Conservation (phyloP, 1,140 invertebrate species). For the Bursaphelenchus mucronatus region DNA sequence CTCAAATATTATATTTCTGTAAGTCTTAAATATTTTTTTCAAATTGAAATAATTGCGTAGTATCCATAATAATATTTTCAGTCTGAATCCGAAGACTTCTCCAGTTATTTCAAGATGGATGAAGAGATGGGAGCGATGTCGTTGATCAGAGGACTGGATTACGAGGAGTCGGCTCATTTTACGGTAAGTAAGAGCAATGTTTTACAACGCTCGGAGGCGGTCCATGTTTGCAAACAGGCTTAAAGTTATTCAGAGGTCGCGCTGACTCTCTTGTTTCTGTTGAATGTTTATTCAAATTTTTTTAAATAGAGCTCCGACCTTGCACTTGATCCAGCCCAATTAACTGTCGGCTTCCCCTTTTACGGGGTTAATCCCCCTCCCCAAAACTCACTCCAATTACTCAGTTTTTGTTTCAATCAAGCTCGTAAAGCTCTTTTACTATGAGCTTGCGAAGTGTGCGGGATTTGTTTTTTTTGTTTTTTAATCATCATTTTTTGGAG, state of each 20-base stretch:
- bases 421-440: neutral
- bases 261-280: no score
- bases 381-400: no score
- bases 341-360: no score
- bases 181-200: slow-evolving; percentile 24
- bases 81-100: neutral
- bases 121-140: slow-evolving; percentile 33
- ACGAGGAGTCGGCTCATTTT: slow-evolving; percentile 26
- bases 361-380: no score
- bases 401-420: no score
- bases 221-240: neutral
- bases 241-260: neutral
- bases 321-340: no score
- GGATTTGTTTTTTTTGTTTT: slow-evolving; percentile 9
- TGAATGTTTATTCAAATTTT: no score
- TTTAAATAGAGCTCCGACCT: no score
- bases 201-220: neutral
- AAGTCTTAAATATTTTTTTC: neutral
- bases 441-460: neutral
- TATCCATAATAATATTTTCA: neutral
- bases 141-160: slow-evolving; percentile 24
- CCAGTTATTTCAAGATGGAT: slow-evolving; percentile 31
- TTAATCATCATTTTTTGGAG: slow-evolving; percentile 3
- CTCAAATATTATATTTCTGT: neutral
- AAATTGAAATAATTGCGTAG: no score